phyloP scores from a whole-genome alignment of 2,113 vertebrate genomes.

The Scytalopus superciliaris region DNA sequence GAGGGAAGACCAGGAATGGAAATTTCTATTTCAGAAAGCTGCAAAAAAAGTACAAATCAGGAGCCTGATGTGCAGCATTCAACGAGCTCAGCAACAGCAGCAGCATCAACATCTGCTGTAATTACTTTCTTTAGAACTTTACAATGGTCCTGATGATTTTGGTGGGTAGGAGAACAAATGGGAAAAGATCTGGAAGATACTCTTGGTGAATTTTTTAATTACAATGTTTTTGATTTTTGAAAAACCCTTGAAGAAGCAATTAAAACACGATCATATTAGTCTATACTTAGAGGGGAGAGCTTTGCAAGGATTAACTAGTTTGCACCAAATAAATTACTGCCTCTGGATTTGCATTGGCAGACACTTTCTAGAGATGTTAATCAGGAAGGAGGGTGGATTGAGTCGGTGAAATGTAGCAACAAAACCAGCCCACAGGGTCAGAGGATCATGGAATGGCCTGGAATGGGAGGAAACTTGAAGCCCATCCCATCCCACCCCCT shows the following conservation, averaged over 20 bases:
- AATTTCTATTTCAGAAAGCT: neutral
- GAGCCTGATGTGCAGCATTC: neutral
- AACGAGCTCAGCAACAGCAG: neutral
- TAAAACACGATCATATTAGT: slow-evolving; percentile 11
- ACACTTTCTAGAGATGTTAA: neutral
- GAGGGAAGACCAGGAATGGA: neutral
- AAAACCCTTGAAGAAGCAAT: slow-evolving; percentile 28
- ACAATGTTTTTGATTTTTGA: slow-evolving; percentile 48
- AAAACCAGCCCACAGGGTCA: neutral
- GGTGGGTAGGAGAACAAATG: slow-evolving; percentile 33
- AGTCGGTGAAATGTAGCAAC: neutral
- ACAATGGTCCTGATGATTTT: slow-evolving; percentile 39
- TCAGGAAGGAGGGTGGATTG: neutral
- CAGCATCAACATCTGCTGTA: slow-evolving; percentile 47
- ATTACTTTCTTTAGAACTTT: slow-evolving; percentile 48
- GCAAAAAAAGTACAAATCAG: neutral
- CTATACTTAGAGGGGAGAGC: neutral
- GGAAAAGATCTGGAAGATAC: slow-evolving; percentile 44
- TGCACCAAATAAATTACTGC: slow-evolving; percentile 7
- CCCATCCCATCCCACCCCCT: rapidly evolving
- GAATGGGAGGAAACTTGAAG: neutral
- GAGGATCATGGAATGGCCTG: neutral
- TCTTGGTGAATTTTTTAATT: slow-evolving; percentile 56
- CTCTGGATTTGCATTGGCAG: slow-evolving; percentile 28
- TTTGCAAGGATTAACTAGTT: slow-evolving; percentile 39